Percentiles rank a stretch among this genome's conserved stretches.
Conservation (phyloP, 2,797 vertebrate genomes). For the Simalia tracyae region DNA sequence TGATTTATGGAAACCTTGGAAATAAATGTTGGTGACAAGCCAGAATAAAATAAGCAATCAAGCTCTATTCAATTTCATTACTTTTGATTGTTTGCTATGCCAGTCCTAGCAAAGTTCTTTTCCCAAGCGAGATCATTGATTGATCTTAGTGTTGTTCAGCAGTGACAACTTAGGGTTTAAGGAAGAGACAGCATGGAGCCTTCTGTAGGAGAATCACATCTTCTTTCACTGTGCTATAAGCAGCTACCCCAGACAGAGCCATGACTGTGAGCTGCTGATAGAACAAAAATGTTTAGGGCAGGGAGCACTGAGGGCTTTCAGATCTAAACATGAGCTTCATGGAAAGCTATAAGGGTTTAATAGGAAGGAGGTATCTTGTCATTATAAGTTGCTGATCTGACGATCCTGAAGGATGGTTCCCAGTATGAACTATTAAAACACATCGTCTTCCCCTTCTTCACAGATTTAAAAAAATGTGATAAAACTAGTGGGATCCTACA, state of each 20-base stretch:
- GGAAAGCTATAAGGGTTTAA: background rate
- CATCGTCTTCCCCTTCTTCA: background rate
- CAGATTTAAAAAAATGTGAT: background rate
- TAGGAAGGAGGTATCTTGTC: background rate
- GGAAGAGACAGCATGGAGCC: background rate
- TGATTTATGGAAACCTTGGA: background rate
- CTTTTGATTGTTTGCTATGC: background rate
- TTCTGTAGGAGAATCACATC: background rate
- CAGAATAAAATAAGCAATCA: slow-evolving; percentile 2
- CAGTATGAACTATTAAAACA: background rate
- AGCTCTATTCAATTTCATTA: background rate
- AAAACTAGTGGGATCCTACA: background rate
- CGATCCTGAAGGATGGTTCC: too few species aligned
- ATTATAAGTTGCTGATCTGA: background rate
- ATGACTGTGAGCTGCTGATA: background rate
- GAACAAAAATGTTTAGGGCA: background rate
- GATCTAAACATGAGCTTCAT: background rate
- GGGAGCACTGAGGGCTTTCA: too few species aligned
- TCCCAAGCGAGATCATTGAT: background rate
- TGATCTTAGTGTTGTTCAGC: background rate
- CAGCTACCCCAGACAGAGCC: background rate
- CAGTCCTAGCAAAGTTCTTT: background rate
- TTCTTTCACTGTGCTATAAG: background rate
- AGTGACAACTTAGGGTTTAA: background rate
- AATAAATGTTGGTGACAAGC: background rate